phyloP scores from a whole-genome alignment of 2,888 invertebrate species.

The Physocephala rufipes region DNA sequence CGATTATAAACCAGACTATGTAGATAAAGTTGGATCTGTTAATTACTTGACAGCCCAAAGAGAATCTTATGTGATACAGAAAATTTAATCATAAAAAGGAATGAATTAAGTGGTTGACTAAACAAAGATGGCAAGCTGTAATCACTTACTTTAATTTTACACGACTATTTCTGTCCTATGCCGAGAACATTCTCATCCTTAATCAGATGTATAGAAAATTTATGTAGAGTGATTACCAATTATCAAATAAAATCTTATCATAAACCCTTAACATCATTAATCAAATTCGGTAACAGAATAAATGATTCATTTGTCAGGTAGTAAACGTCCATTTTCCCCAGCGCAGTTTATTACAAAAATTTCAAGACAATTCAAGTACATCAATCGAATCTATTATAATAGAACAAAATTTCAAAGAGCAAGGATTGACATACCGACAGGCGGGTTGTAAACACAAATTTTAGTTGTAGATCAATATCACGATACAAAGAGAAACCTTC shows the following conservation, averaged over 20 bases:
- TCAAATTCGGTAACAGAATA: constrained; percentile 19
- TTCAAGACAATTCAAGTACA: constrained; percentile 24
- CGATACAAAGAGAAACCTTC: constrained; percentile 47
- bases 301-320: background rate
- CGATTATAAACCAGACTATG: background rate
- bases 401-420: constrained; percentile 40
- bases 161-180: no score
- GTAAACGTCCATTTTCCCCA: constrained; percentile 20
- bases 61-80: background rate
- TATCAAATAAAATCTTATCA: no score
- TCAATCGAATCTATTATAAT: constrained; percentile 45
- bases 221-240: background rate
- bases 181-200: background rate
- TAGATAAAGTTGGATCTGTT: background rate
- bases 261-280: background rate
- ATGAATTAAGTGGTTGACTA: background rate
- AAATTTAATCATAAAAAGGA: background rate
- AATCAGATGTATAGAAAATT: background rate
- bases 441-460: constrained; percentile 55
- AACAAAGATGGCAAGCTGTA: background rate
- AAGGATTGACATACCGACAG: constrained; percentile 50
- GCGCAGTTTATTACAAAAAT: constrained; percentile 45
- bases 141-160: background rate
- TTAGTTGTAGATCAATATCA: constrained; percentile 47
- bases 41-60: no score